Evolutionary conservation across 2,113 vertebrate species (phyloP).

Genomic region (Pseudopipra pipra): DNA sequence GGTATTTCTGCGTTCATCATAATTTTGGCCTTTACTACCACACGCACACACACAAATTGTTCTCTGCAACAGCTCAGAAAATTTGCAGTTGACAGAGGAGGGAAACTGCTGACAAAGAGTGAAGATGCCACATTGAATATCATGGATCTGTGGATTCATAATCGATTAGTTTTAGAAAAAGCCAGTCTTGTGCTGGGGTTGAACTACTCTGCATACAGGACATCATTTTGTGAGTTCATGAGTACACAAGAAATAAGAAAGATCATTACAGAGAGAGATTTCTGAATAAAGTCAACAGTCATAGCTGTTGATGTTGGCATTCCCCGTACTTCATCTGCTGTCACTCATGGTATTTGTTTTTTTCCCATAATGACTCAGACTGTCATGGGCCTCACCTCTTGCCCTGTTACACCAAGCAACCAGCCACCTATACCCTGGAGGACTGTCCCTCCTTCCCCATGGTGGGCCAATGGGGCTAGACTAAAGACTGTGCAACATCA

Average conservation of each 20-base stretch:
- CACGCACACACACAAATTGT: background rate
- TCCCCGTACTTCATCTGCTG: background rate
- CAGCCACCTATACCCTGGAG: background rate
- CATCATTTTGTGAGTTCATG: background rate
- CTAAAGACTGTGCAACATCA: background rate
- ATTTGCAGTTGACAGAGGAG: background rate
- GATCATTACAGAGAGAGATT: background rate
- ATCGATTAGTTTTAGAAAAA: background rate
- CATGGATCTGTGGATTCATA: background rate
- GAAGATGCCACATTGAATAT: background rate
- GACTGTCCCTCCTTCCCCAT: background rate
- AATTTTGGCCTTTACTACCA: background rate
- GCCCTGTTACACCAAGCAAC: background rate
- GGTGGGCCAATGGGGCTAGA: fast-evolving
- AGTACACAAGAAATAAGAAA: background rate
- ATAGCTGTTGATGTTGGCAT: background rate
- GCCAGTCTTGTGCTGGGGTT: background rate
- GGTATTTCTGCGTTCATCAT: background rate
- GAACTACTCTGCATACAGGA: background rate
- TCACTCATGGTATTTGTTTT: background rate
- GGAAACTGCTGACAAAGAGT: background rate
- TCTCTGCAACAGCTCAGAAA: background rate
- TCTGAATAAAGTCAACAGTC: background rate
- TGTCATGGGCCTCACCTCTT: background rate
- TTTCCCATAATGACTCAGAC: background rate